Conservation (phyloP, 2,888 invertebrate genomes). For the Erebia epiphron region DNA sequence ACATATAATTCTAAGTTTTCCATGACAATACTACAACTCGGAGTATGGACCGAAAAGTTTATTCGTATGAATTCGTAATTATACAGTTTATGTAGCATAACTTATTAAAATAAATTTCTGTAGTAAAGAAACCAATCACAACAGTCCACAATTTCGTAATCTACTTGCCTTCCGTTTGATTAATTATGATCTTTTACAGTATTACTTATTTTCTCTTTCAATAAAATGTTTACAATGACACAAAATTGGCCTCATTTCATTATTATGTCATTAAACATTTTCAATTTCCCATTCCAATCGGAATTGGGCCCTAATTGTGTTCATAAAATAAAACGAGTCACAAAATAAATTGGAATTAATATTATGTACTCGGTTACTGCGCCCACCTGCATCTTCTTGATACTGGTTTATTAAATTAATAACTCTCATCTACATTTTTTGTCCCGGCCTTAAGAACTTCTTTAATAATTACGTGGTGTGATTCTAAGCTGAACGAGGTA, state of each 20-base stretch:
- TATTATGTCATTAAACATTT: conserved; percentile 6
- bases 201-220: background rate
- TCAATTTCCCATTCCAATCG: conserved; percentile 17
- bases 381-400: conserved; percentile 6
- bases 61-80: too few relatives aligned
- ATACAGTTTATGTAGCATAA: too few relatives aligned
- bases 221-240: background rate
- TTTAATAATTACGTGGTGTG: too few relatives aligned
- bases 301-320: conserved; percentile 2
- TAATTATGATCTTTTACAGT: background rate
- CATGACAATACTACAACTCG: too few relatives aligned
- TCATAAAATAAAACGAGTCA: conserved; percentile 17
- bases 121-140: too few relatives aligned
- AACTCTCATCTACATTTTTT: too few relatives aligned
- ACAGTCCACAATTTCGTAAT: background rate
- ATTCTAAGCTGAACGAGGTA: too few relatives aligned
- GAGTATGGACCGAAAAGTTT: too few relatives aligned
- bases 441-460: too few relatives aligned
- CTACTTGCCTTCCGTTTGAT: background rate
- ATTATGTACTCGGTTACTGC: conserved; percentile 10
- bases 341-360: conserved; percentile 21
- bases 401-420: background rate
- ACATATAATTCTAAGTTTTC: too few relatives aligned
- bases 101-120: too few relatives aligned
- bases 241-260: conserved; percentile 3